Evolutionary conservation across 2,797 vertebrate genomes (phyloP), one percentile per base, ranked within the genome.

Genomic region (Momotus momota): DNA sequence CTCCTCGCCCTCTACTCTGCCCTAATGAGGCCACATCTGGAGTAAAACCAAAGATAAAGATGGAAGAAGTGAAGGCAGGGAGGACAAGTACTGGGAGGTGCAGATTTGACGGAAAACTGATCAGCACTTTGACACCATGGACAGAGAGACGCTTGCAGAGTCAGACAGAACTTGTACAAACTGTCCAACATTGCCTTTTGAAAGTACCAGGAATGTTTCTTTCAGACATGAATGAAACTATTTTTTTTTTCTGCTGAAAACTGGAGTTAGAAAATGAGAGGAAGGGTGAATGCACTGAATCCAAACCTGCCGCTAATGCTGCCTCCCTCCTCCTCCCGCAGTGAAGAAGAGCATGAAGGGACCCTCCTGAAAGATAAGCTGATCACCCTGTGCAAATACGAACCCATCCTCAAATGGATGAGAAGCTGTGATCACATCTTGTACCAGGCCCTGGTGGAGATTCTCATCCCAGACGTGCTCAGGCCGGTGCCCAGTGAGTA

Each of bases 391-490:
- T 99, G 99, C 96, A 99, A 99, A 96, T 99, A 98, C 0, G 99
- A 99, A 87, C 99, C 99, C 2, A 93, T 99, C 85, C 98, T 99
- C 93, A 97, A 98, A 57, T 99, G 99, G 99, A 99, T 99, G 99
- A 98, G 99, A 88, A 99, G 98, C 98, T 99, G 99, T 9, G 99
- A 99, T 95, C 99, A 99, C 97, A 98, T 99, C 98, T 97, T 99
- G 62, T 99, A 99, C 98, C 99, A 99, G 98, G 98, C 99, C 2
- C 98, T 99, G 93, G 99, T 99, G 93, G 99, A 99, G 97, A 99
- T 99, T 90, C 99, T 99, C 62, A 99, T 99, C 96, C 99, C 99
- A 0, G 99, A 99, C 1, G 99, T 99, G 69, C 98, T 99, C 88
- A 98, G 99, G 31, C 99, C 99, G 0, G 99, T 99, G 74, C 99